Evolutionary conservation across 2,797 vertebrate genomes (phyloP).

Genomic region (Philypnodon macrostomus): DNA sequence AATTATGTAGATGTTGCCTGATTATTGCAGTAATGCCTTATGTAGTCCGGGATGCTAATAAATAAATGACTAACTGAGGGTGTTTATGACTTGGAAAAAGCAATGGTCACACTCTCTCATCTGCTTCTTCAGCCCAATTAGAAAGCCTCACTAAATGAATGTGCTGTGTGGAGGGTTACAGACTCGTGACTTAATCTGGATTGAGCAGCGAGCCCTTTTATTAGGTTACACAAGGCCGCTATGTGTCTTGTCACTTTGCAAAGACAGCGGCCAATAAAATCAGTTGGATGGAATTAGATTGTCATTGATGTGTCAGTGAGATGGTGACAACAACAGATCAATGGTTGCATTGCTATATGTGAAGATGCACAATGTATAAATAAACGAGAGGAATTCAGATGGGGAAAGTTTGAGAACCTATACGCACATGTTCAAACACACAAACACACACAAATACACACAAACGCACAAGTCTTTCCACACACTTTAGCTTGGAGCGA

Average conservation of each 20-base stretch:
- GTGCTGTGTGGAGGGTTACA: constrained; percentile 52
- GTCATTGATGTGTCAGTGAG: constrained; percentile 79
- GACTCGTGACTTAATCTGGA: constrained; percentile 78
- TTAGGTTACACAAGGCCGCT: constrained; percentile 76
- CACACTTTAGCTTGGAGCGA: constrained; percentile 77
- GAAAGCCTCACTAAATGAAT: constrained; percentile 66
- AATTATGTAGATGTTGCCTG: constrained; percentile 72
- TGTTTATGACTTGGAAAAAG: constrained; percentile 45
- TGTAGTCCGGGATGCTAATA: constrained; percentile 55
- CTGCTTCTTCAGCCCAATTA: constrained; percentile 67
- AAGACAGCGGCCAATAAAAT: constrained; percentile 77
- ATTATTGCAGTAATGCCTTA: constrained; percentile 59
- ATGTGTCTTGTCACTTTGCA: constrained; percentile 84
- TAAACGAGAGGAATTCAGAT: constrained; percentile 50
- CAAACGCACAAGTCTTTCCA: constrained; percentile 53
- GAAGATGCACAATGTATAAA: constrained; percentile 50
- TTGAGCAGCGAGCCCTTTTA: constrained; percentile 72
- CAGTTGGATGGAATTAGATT: constrained; percentile 81
- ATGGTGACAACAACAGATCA: constrained; percentile 80
- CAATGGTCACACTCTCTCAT: constrained; percentile 27
- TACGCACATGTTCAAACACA: constrained; percentile 32
- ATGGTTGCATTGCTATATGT: constrained; percentile 69
- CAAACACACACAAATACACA: constrained; percentile 9
- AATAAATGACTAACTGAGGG: constrained; percentile 56
- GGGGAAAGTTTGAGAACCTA: constrained; percentile 55